Evolutionary conservation across 1,140 invertebrate species (phyloP), one percentile per base, ranked within the genome.

Genomic region (Prorops nasuta): DNA sequence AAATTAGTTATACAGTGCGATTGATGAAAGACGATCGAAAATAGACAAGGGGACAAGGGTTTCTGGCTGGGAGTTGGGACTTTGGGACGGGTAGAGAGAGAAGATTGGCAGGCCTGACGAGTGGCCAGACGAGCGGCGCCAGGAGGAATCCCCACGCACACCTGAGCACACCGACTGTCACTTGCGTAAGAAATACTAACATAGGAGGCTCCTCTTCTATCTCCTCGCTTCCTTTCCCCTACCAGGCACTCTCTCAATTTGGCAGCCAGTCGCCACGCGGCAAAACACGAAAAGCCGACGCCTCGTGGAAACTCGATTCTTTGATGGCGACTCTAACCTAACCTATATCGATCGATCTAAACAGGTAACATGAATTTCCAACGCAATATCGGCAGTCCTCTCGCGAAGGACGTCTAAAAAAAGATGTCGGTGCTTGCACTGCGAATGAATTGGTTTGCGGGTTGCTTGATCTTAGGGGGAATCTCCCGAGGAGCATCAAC

Each of bases 81-180:
- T n/a, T n/a, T n/a, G n/a, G n/a, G n/a, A 49, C 41, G 37, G 46
- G 38, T 47, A 19, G 52, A 44, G 37, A 35, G 43, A 34, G 32
- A 22, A 36, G 43, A 47, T 42, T 38, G 37, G 22, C n/a, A 22
- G 31, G 17, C 16, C 18, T 34, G 7, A 22, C 12, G 43, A 44
- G 46, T 43, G 37, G 43, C 63, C 66, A 71, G 66, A 69, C 66
- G 67, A 64, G 43, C 67, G 68, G 68, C 67, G 67, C 68, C 67
- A 71, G 51, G 48, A 69, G 67, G 68, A 69, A 71, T 69, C 68
- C 67, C 68, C 68, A 61, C 63, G 59, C 57, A 66, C 59, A 66
- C 66, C 61, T 67, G 63, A 69, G 66, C 59, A 56, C 62, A 38
- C 22, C 20, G 24, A 31, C 32, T 18, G 15, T 43, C 58, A 56